Evolutionary conservation across 2,113 vertebrate genomes (phyloP), one percentile per base, ranked within the genome.

Genomic region (Chloebia gouldiae): DNA sequence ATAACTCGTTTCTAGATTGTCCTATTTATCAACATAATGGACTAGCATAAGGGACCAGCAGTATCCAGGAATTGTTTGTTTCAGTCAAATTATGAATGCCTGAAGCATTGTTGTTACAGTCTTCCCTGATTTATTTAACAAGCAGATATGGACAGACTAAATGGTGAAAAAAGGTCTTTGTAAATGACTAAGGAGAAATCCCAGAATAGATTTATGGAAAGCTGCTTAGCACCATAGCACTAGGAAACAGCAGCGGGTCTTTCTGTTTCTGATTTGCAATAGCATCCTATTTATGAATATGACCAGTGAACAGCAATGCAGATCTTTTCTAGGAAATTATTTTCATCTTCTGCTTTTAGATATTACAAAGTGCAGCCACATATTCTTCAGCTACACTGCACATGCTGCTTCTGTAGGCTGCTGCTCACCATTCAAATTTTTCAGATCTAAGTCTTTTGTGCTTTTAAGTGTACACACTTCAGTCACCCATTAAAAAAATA

Each of bases 101-200:
- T 66, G 60, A 75, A 95, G 65, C 71, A 57, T 12, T 81, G 30
- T n/a, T 94, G 68, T 60, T 93, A 71, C 71, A 75, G 57, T 50
- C 75, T 93, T 91, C 51, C 57, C 72, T 65, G 69, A 87, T 93
- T 92, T 95, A 90, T 95, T 93, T 90, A 84, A 65, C 89, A 88
- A 95, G 70, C 73, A 68, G 65, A 83, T 40, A 57, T 44, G 71
- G 84, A 64, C 79, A 95, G 63, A 79, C 50, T 73, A 81, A 92
- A 72, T 39, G 73, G 88, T 50, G 60, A 90, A 88, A 91, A 91
- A 86, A 83, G 76, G 47, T 88, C 68, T 83, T 70, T 78, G 82
- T 83, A 75, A 96, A 88, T 1, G 4, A 71, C 71, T 57, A 79
- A 66, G 56, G 33, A 94, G 71, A 88, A 96, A 94, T 86, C 51